Evolutionary conservation across 1,140 invertebrate species (phyloP), one percentile per base, ranked within the genome.

Genomic region (Acromyrmex echinatior): DNA sequence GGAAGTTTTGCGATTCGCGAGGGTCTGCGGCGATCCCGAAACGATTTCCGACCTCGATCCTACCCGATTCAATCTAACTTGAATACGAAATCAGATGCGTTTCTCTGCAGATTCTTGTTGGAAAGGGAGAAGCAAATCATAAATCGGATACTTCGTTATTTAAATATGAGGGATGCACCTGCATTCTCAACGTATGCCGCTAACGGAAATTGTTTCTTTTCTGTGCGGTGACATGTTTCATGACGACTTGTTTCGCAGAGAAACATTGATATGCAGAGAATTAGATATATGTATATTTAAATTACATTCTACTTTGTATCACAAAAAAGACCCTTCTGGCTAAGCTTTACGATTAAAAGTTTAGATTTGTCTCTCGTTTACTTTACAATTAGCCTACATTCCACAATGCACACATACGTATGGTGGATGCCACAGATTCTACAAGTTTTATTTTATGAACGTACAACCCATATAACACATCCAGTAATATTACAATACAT

Each of bases 61-160:
- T 45, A 45, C 28, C 70, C 0, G 28, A 63, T 90, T 68, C 86
- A 88, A 90, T 90, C 77, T 90, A 90, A 90, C 88, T 90, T 90
- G n/a, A 80, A 49, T 39, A 10, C n/a, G 49, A 51, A 10, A 45
- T 66, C 63, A 58, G 45, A 10, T 53, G 79, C 68, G 84, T 66
- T 65, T 35, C 63, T 45, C 49, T 25, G 25, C 21, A 79, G 39
- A 73, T 35, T 49, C 87, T 58, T 56, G 31, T 66, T 66, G 25
- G 28, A n/a, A 65, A 70, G 14, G 16, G 12, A 49, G 39, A 65
- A 68, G 63, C 51, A 9, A 49, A 63, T 81, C 49, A 62, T 16
- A 70, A 77, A 86, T 89, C 84, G 84, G 51, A 63, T 62, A 76
- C 53, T 76, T 88, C 66, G 65, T n/a, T 71, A 74, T 70, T 45